Evolutionary conservation across 2,113 vertebrate genomes (phyloP).

Genomic region (Crotalus horridus): DNA sequence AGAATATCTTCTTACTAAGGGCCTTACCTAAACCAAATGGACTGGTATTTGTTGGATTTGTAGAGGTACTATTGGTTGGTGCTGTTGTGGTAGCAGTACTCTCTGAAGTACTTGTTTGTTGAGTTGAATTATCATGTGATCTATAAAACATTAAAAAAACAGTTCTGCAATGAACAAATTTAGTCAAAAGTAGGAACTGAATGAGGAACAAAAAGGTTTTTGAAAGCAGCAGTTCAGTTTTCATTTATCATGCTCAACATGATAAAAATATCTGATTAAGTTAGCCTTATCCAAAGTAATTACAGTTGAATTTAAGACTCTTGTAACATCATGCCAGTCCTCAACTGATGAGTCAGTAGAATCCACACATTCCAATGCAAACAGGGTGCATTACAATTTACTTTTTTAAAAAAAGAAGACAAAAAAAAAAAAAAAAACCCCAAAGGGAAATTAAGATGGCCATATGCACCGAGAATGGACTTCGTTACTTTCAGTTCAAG

Average conservation of each 20-base stretch:
- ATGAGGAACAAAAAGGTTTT: background rate
- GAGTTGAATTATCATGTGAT: slow-evolving; percentile 70
- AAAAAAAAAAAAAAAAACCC: background rate
- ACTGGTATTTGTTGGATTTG: slow-evolving; percentile 68
- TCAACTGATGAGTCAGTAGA: background rate
- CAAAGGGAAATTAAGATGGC: background rate
- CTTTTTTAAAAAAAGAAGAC: background rate
- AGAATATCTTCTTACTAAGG: background rate
- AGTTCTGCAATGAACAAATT: background rate
- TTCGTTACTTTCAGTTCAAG: background rate
- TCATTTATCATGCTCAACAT: background rate
- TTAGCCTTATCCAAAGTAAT: background rate
- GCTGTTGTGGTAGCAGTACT: slow-evolving; percentile 64
- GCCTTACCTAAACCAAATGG: slow-evolving; percentile 77
- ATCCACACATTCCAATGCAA: background rate
- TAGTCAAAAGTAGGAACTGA: background rate
- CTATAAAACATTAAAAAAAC: slow-evolving; percentile 49
- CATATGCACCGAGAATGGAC: background rate
- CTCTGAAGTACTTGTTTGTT: slow-evolving; percentile 65
- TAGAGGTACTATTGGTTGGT: slow-evolving; percentile 69
- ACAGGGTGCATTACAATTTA: background rate
- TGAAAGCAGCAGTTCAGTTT: background rate
- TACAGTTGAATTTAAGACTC: background rate
- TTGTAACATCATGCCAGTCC: background rate
- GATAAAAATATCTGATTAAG: background rate